phyloP scores from a whole-genome alignment of 2,888 invertebrate species.

The Lycia hirtaria region DNA sequence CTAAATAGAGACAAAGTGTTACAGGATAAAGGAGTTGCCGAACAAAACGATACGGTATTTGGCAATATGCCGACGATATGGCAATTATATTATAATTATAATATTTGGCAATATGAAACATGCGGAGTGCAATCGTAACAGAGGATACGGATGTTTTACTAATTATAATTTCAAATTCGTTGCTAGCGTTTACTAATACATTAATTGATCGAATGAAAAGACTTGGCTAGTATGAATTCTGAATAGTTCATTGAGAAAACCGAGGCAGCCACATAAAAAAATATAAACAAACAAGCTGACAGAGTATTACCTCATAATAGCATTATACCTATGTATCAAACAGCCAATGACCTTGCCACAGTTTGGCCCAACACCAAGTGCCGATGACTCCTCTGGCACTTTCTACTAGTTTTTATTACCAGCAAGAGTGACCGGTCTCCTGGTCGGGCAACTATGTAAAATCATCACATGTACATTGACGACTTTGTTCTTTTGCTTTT shows the following conservation, averaged over 20 bases:
- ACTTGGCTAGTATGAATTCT: not conserved
- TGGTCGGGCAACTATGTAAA: conserved; percentile 38
- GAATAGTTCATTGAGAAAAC: conserved; percentile 8
- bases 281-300: conserved; percentile 69
- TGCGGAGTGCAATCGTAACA: conserved; percentile 26
- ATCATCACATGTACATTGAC: conserved; percentile 48
- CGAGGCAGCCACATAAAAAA: conserved; percentile 52
- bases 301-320: conserved; percentile 64
- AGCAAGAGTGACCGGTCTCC: conserved; percentile 30
- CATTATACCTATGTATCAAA: conserved; percentile 74
- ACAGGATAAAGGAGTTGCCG: conserved; percentile 36
- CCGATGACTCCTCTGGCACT: conserved; percentile 78
- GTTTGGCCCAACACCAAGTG: conserved; percentile 78
- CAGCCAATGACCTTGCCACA: conserved; percentile 78
- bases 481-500: conserved; percentile 40
- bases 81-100: too few species aligned
- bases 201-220: conserved; percentile 12
- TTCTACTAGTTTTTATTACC: conserved; percentile 74
- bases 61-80: too few species aligned
- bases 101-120: conserved; percentile 38
- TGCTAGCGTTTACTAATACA: conserved; percentile 17
- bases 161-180: conserved; percentile 21
- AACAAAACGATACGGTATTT: conserved; percentile 33
- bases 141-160: conserved; percentile 24
- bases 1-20: conserved; percentile 36